Conservation (phyloP, 2,888 invertebrate species). For the Deroplatys truncata region DNA sequence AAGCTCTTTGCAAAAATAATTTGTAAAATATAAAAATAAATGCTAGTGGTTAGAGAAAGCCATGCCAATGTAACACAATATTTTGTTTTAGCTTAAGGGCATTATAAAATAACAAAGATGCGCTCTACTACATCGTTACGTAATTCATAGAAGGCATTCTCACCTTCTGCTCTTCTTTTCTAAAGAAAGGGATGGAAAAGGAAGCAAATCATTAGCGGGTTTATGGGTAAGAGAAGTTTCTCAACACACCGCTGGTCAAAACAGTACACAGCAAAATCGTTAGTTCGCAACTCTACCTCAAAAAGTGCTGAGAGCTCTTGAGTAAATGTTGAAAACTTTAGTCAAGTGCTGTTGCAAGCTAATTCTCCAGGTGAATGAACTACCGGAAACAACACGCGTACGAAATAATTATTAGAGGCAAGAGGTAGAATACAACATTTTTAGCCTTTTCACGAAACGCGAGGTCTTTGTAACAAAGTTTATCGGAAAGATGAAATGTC, state of each 20-base stretch:
- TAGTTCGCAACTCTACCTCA: neutral
- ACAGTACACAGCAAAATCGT: neutral
- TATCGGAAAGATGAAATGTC: no score
- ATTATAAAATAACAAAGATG: no score
- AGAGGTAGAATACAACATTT: neutral
- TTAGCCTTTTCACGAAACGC: no score
- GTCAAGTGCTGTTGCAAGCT: neutral
- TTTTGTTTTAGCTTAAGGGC: no score
- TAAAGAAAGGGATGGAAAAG: neutral
- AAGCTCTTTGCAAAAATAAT: no score
- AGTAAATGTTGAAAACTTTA: neutral
- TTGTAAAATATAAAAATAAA: no score
- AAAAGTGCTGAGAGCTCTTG: neutral
- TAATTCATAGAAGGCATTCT: neutral
- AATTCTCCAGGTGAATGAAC: neutral
- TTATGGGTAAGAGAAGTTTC: neutral
- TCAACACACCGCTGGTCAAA: neutral
- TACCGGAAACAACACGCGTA: neutral
- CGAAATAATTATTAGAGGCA: neutral
- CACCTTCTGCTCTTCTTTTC: neutral
- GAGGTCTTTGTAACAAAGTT: no score
- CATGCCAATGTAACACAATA: no score
- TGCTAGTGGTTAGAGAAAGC: no score
- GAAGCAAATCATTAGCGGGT: neutral
- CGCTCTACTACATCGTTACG: no score